Conservation (phyloP, 1,140 invertebrate species). For the Solenopsis invicta region DNA sequence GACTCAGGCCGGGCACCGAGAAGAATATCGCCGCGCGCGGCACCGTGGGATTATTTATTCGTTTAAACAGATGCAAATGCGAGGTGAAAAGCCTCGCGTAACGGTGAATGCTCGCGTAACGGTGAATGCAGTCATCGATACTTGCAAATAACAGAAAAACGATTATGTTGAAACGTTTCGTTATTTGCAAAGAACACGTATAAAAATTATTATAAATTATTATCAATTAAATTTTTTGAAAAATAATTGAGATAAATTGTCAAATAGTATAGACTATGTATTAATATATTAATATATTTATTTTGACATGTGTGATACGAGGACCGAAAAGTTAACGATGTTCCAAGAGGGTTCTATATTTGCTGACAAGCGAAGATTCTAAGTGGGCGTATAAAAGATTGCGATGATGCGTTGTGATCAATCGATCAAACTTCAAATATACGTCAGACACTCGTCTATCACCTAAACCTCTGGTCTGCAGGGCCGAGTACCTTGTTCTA, state of each 20-base stretch:
- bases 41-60: constrained; percentile 54
- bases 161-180: not conserved
- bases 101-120: constrained; percentile 42
- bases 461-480: not conserved
- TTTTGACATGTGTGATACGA: not conserved
- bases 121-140: constrained; percentile 38
- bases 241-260: not conserved
- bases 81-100: constrained; percentile 44
- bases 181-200: not conserved
- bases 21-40: constrained; percentile 29
- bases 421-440: constrained; percentile 78
- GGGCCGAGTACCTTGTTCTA: not conserved
- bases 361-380: constrained; percentile 37
- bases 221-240: not conserved
- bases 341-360: constrained; percentile 24
- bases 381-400: constrained; percentile 23
- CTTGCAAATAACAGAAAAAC: not conserved
- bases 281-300: not conserved
- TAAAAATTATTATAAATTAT: not conserved
- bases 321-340: constrained; percentile 26
- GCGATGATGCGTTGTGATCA: constrained; percentile 57
- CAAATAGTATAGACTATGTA: not conserved
- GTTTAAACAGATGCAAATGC: constrained; percentile 55
- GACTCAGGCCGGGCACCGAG: not conserved
- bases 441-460: constrained; percentile 56